A percentile compares a stretch with the other conserved stretches of the same genome.
These are phyloP conservation scores for Mustela lutreola DNA, from an alignment of 2,113 vertebrate species.

Conservation along the genomic window DNA sequence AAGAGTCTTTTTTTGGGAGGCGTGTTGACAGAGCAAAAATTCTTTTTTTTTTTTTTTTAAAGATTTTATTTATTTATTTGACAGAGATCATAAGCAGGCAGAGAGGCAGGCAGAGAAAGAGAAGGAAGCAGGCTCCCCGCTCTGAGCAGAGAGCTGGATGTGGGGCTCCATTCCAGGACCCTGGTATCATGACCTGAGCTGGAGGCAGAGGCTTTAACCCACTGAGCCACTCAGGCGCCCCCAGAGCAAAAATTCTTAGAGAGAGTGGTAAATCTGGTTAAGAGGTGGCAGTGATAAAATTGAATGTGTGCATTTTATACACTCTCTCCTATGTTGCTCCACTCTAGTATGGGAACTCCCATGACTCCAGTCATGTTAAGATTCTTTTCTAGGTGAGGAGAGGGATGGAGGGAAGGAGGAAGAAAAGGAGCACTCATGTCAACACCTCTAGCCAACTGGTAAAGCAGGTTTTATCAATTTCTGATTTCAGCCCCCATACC, in stretches of 20 bases:
- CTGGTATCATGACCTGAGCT: no score
- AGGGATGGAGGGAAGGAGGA: neutral
- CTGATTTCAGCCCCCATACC: neutral
- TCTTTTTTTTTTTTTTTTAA: neutral
- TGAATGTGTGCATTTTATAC: neutral
- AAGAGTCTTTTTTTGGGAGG: neutral
- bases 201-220: no score
- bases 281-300: neutral
- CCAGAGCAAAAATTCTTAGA: neutral
- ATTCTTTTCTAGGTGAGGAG: neutral
- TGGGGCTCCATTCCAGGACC: no score
- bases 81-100: no score
- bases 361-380: neutral
- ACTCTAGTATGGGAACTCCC: neutral
- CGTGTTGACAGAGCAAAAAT: neutral
- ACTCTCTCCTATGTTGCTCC: neutral
- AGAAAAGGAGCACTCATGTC: neutral
- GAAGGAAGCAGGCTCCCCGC: no score
- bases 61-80: no score
- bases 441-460: neutral
- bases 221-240: no score
- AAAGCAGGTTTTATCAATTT: neutral
- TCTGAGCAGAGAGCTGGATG: no score
- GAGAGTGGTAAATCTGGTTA: neutral
- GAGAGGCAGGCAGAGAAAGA: no score